Evolutionary conservation across 2,113 vertebrate species (phyloP), one percentile per base, ranked within the genome.

Genomic region (Galeopterus variegatus): DNA sequence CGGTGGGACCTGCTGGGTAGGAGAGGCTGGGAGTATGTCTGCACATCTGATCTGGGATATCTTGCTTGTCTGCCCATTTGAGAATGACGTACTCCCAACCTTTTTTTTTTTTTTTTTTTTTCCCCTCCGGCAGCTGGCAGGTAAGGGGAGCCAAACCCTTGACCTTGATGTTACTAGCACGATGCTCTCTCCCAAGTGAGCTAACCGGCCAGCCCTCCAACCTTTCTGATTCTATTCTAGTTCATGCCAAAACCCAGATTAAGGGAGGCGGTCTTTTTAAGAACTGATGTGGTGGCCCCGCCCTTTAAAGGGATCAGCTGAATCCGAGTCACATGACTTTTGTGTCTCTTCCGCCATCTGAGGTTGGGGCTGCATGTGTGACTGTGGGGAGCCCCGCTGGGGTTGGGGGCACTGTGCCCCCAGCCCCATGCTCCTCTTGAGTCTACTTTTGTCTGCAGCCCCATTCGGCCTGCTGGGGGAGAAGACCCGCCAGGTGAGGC

Each of bases 401-500:
- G 85, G 88, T 17, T 67, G 77, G 91, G 94, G 96, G 28, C 26
- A 0, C 69, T 19, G 33, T 48, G 56, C 67, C 96, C 77, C 85
- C 54, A 33, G 58, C 94, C 62, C 83, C 76, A 5, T 86, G 72
- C 94, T 98, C 31, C 52, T 98, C 33, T 69, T 97, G 69, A 69
- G 82, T 91, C 83, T 97, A 0, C 75, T 97, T 18, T 58, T 96
- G 79, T 92, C 31, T 28, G 48, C 89, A 36, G 93, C 89, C 48
- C 93, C 95, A 0, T 72, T 58, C 12, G 93, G 69, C 48, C 56
- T 97, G 64, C 89, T 81, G 3, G 97, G 96, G 33, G 97, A 97
- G 50, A 75, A 96, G n/a, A 93, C 96, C 26, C 98, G 97, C 73
- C 96, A 92, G 97, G 98, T 98, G 90, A 98, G 95, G 48, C 45